Base-by-base conservation (phyloP, 2,888 invertebrate species). In the Drosophila anomelani region DNA sequence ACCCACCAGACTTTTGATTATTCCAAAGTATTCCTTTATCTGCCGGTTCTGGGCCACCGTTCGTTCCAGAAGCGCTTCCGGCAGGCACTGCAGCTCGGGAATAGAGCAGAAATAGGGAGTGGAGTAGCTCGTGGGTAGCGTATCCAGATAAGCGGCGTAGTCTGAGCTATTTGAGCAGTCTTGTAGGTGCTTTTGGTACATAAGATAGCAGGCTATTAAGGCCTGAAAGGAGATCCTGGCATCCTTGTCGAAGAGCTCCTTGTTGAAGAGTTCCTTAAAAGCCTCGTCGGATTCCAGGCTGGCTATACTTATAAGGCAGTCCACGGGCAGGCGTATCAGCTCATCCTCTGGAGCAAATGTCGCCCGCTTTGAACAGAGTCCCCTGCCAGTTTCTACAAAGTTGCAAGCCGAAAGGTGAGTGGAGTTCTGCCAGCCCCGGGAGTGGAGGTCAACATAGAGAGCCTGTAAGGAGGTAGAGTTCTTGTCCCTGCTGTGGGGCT, bases 321-420 rank as follows among this genome's bases (percentile, higher is more conserved):
- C 92, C 32, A 94, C 89, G 3, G 95, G 95, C 66, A 96, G 88
- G 78, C 93, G 94, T 68, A 96, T 94, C 13, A 96, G 91, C 77
- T 94, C 93, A 81, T 95, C 95, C 56, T 95, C 94, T 29, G 93
- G 85, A 10, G 87, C 80, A 39, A 96, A 93, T 46, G 91, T 92
- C 78, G 46, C 60, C 5, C 38, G 44, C 82, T 94, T 94, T 0
- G 96, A 94, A 83, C 94, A 93, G 29, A 97, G 93, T 26, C 97
- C 97, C 63, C 97, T 94, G 10, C 97, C 97, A 7, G 96, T 96
- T 12, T 93, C 89, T 32, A 93, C 77, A 91, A 96, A 97, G 64
- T 93, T 85, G 9, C 94, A 93, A n/a, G 95, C 92, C 29, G 92
- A 92, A 23, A 96, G 91, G 71, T 94, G 93, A 17, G 93, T 93